Base-by-base conservation (phyloP, 1,140 invertebrate genomes). In the Teleogryllus occipitalis region DNA sequence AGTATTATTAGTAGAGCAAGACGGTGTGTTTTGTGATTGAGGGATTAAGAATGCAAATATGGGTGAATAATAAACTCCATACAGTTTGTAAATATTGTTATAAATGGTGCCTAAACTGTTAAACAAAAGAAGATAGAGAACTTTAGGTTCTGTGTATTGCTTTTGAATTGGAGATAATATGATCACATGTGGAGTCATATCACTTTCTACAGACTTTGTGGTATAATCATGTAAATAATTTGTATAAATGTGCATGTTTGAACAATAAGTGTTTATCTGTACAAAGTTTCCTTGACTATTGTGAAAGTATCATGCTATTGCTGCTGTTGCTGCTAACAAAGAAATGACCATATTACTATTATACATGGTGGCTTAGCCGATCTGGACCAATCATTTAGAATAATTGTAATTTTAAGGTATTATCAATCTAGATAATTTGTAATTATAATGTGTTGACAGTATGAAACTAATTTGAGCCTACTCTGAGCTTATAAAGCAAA, bases 161-260 rank as follows among this genome's bases (percentile, higher is more conserved):
- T 48, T 27, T 77, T 47, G 22, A 47, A 54, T 48, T 22, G 21
- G 47, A 54, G 21, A 77, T 10, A n/a, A 77, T 47, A 77, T 77
- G 47, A 47, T 47, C 21, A 77, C 48, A 49, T 77, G 76, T 21
- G 48, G 49, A 73, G 78, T 27, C 78, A 78, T 78, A 78, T 78
- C 78, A 78, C 78, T 78, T 78, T 78, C 54, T 78, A 78, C 54
- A 22, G 73, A 77, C 76, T 21, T 77, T 74, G 22, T 65, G 12
- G 18, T 72, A 78, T 73, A 74, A 72, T 78, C 78, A 74, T 78
- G 78, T 78, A 78, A 78, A 78, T 78, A 78, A 73, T 78, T 47
- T 78, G 78, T 78, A 74, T 74, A 78, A 78, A 74, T 73, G 54
- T 78, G 76, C 76, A 77, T 77, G 76, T 54, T 77, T 77, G 76